Conservation (phyloP, 2,797 vertebrate genomes). For the Cossypha dichroa region DNA sequence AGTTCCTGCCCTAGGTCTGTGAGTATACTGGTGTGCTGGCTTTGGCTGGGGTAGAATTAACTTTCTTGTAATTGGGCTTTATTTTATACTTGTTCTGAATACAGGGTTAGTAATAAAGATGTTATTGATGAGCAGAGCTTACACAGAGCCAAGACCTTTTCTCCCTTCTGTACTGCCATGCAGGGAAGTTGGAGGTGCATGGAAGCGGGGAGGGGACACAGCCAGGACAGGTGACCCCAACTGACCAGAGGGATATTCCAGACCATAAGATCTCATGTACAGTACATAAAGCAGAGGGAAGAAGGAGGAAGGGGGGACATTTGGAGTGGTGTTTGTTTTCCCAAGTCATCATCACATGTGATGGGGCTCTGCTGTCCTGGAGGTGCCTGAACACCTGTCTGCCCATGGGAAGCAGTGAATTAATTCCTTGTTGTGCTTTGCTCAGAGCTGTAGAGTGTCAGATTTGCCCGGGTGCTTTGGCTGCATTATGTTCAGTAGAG, state of each 20-base stretch:
- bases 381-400: background rate
- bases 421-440: background rate
- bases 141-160: background rate
- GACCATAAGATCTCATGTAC: accelerated
- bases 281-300: background rate
- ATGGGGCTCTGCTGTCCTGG: background rate
- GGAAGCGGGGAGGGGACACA: background rate
- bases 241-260: background rate
- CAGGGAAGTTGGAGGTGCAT: background rate
- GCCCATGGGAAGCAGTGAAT: background rate
- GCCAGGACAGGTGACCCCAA: background rate
- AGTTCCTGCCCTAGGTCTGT: background rate
- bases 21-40: background rate
- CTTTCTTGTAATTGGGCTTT: background rate
- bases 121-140: background rate
- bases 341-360: accelerated
- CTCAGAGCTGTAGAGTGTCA: background rate
- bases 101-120: background rate
- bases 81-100: accelerated
- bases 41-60: background rate
- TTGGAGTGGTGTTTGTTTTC: background rate
- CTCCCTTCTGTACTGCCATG: background rate
- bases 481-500: background rate
- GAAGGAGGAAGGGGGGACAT: accelerated
- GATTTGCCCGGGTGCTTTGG: background rate